These are phyloP conservation scores for Astyanax mexicanus DNA, from an alignment of 2,797 vertebrate genomes.

Conservation along the genomic window DNA sequence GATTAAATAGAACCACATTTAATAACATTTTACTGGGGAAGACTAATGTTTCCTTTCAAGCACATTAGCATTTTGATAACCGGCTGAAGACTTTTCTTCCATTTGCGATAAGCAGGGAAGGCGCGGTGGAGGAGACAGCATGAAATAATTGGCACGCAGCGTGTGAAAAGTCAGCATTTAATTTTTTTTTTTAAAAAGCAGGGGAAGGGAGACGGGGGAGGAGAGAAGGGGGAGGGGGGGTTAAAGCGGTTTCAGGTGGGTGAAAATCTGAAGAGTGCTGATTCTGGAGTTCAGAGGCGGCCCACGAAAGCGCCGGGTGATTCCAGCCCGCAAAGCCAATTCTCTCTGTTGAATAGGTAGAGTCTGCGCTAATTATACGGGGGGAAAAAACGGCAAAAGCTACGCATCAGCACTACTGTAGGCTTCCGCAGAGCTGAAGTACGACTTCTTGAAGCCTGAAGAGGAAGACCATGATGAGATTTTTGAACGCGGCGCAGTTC, in stretches of 20 bases:
- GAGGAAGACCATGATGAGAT: background rate
- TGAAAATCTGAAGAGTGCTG: conserved; percentile 53
- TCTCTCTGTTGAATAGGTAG: conserved; percentile 46
- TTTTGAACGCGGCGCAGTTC: conserved; percentile 22
- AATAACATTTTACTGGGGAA: conserved; percentile 69
- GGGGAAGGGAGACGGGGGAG: background rate
- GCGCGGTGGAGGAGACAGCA: conserved; percentile 59
- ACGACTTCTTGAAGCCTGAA: conserved; percentile 11
- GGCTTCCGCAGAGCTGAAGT: background rate
- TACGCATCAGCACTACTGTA: conserved; percentile 18
- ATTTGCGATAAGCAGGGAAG: conserved; percentile 65
- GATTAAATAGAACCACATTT: conserved; percentile 74
- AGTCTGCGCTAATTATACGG: conserved; percentile 56
- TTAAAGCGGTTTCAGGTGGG: conserved; percentile 23
- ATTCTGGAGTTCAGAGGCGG: conserved; percentile 48
- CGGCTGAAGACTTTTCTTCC: conserved; percentile 66
- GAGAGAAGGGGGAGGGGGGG: background rate
- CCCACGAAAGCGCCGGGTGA: conserved; percentile 39
- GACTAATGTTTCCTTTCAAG: conserved; percentile 72
- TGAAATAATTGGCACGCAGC: conserved; percentile 67
- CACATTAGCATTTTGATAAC: conserved; percentile 73
- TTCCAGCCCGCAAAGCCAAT: conserved; percentile 44
- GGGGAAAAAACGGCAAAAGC: conserved; percentile 39
- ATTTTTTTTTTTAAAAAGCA: conserved; percentile 13
- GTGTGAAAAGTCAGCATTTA: conserved; percentile 67